Conservation (phyloP, 2,113 vertebrate genomes). For the Pelecanoides urinatrix region DNA sequence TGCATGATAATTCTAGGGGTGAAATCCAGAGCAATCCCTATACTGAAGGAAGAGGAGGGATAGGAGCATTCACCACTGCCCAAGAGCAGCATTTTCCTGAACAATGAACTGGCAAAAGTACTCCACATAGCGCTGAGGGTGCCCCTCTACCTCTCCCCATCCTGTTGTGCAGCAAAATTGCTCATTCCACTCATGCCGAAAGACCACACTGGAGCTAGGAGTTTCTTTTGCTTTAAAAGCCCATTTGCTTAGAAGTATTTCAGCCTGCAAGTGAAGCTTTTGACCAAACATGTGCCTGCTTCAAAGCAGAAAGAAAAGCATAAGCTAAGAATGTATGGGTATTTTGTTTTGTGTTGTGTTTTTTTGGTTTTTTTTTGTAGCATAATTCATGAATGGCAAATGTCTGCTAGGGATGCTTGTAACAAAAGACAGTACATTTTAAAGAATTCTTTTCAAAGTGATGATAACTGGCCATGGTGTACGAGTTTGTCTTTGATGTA, state of each 20-base stretch:
- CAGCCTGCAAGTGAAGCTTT: neutral
- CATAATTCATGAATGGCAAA: neutral
- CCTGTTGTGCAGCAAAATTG: neutral
- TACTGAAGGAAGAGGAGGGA: neutral
- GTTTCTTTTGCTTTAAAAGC: neutral
- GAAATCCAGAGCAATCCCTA: neutral
- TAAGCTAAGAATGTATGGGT: neutral
- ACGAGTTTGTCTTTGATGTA: neutral
- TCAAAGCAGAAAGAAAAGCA: neutral
- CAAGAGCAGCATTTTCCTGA: neutral
- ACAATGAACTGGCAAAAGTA: constrained; percentile 23
- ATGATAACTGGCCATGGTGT: neutral
- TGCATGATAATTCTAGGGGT: neutral
- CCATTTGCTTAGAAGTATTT: neutral
- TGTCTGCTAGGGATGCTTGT: neutral
- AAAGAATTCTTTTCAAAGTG: neutral
- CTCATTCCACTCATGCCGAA: neutral
- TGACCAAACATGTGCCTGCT: neutral
- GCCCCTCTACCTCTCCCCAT: constrained; percentile 8
- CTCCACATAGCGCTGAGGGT: neutral
- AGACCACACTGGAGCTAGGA: neutral
- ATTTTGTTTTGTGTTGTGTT: neutral
- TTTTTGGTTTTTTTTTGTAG: neutral
- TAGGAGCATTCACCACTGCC: neutral
- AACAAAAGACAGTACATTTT: neutral